Percentiles rank a stretch among this genome's conserved stretches.
Conservation (phyloP, 2,797 vertebrate genomes). For the Enteromius afrohamiltoni region DNA sequence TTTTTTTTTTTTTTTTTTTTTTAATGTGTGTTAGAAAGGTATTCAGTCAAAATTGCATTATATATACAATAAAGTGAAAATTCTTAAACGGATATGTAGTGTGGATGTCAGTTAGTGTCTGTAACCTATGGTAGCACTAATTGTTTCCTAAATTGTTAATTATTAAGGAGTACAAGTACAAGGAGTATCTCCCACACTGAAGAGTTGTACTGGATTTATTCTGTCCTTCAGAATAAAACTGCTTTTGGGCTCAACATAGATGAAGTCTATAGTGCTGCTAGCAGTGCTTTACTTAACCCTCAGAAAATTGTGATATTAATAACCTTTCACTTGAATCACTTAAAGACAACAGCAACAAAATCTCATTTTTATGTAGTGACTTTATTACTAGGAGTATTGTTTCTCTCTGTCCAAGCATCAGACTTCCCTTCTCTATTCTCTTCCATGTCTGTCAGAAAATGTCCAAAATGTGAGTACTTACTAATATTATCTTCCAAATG, state of each 20-base stretch:
- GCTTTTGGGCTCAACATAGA: constrained; percentile 25
- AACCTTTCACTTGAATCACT: background rate
- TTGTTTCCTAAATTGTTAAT: background rate
- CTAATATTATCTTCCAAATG: background rate
- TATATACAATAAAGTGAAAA: background rate
- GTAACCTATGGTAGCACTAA: background rate
- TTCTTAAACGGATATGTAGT: background rate
- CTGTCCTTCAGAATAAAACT: constrained; percentile 53
- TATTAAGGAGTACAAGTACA: background rate
- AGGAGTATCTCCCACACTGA: background rate
- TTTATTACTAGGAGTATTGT: background rate
- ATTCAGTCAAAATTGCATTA: background rate
- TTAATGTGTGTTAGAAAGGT: background rate
- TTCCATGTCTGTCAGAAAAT: background rate
- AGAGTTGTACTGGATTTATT: constrained; percentile 33
- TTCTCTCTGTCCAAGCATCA: background rate
- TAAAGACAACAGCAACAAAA: too few relatives aligned
- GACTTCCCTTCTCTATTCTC: background rate
- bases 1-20: background rate
- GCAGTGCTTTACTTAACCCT: background rate
- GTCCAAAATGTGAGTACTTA: background rate
- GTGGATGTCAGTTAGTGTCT: background rate
- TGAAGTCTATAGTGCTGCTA: constrained; percentile 36
- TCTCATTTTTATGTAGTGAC: background rate
- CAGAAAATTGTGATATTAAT: background rate